Evolutionary conservation across 2,888 invertebrate genomes (phyloP), one percentile per base, ranked within the genome.

Genomic region (Celastrina argiolus): DNA sequence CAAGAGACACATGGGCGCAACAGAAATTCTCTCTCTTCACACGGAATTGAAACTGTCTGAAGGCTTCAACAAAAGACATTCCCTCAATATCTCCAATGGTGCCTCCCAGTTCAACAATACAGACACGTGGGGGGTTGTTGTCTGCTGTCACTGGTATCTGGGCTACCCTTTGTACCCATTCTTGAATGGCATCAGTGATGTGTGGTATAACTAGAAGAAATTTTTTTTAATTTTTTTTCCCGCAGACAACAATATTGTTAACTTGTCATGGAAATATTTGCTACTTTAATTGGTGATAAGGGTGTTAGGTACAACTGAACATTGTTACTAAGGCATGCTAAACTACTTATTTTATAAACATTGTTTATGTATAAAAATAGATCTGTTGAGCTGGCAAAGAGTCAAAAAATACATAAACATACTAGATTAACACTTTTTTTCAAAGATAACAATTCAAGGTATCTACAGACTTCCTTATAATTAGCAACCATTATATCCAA

Each of bases 51-150:
- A 99, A 99, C 80, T 99, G 99, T 28, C 99, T 92, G 82, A 99
- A 99, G 4, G 99, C 99, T 87, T 99, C 99, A 1, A 99, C 97
- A 85, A 99, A 99, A 0, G 99, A 97, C 99, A 99, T 99, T 70
- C 99, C 98, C 88, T 99, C 99, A 74, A 99, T 99, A 81, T 99
- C 99, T 66, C 99, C 99, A 72, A 99, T 97, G 0, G 99, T 99
- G 8, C 99, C 99, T 59, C 99, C 99, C 56, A 99, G 92, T 91
- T 99, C 97, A 65, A 98, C 94, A 70, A 97, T 96, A 80, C 97
- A 97, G 0, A 97, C 96, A 92, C 95, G 91, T 2, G 95, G 94
- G 56, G 92, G 91, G 56, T 93, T 93, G 59, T 93, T 92, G 66
- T 88, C 88, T 61, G 95, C 93, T 75, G 94, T 95, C 0, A 99